These are phyloP conservation scores for Polydrusus tereticollis DNA, from an alignment of 2,888 invertebrate species.

Conservation along the genomic window DNA sequence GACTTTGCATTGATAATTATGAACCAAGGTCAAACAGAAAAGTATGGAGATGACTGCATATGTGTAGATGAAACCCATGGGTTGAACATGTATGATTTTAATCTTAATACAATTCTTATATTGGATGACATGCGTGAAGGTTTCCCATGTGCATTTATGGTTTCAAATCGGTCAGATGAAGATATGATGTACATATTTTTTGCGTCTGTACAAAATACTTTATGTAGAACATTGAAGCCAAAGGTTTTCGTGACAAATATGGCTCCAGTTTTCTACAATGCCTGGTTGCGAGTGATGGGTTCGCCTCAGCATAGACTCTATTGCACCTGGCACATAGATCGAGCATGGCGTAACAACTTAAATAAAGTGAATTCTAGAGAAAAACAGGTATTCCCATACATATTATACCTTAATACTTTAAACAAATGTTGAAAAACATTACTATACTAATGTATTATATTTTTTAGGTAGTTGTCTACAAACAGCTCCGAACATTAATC, in stretches of 20 bases:
- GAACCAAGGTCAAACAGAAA: slow-evolving; percentile 32
- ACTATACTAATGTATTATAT: too few species aligned
- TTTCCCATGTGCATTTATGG: slow-evolving; percentile 44
- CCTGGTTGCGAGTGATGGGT: slow-evolving; percentile 19
- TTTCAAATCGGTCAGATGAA: slow-evolving; percentile 49
- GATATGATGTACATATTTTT: slow-evolving; percentile 43
- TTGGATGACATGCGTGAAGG: slow-evolving; percentile 53
- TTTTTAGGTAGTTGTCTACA: too few species aligned
- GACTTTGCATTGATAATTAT: slow-evolving; percentile 24
- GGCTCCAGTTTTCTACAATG: slow-evolving; percentile 36
- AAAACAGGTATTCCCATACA: too few species aligned
- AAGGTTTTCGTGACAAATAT: slow-evolving; percentile 47
- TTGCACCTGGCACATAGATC: too few species aligned
- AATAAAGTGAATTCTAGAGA: too few species aligned
- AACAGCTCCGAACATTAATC: too few species aligned
- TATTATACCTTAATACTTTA: too few species aligned
- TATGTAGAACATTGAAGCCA: slow-evolving; percentile 12
- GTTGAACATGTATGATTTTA: slow-evolving; percentile 50
- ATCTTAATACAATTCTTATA: slow-evolving; percentile 50
- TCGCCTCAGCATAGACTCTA: too few species aligned
- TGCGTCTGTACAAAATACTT: slow-evolving; percentile 34
- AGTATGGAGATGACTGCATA: slow-evolving; percentile 44
- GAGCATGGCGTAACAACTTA: background rate
- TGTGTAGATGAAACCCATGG: slow-evolving; percentile 38
- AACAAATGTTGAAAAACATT: too few species aligned